A percentile compares a stretch with the other conserved stretches of the same genome.
These are phyloP conservation scores for Cataglyphis hispanica DNA, from an alignment of 1,140 invertebrate species.

Conservation along the genomic window DNA sequence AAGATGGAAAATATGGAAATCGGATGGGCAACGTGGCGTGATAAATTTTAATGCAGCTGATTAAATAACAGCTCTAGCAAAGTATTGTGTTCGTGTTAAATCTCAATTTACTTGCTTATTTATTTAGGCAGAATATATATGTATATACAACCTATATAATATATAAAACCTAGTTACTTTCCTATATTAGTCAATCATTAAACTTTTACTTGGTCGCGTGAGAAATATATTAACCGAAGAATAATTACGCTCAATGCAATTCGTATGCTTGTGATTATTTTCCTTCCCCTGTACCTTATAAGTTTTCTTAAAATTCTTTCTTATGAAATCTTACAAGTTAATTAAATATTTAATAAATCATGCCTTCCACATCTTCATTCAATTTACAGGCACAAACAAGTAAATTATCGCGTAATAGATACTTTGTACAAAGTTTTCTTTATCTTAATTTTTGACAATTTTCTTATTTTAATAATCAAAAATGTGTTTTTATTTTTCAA, in stretches of 20 bases:
- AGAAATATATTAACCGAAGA: constrained; percentile 37
- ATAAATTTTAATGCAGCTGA: constrained; percentile 34
- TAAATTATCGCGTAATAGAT: background rate
- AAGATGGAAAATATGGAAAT: constrained; percentile 38
- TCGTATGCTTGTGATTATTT: constrained; percentile 32
- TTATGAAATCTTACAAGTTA: background rate
- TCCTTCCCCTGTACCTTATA: background rate
- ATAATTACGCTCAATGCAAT: constrained; percentile 33
- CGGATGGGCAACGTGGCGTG: background rate
- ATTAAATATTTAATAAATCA: constrained; percentile 40
- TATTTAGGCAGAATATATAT: constrained; percentile 10
- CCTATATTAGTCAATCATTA: background rate
- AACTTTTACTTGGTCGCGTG: constrained; percentile 48
- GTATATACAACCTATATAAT: no score
- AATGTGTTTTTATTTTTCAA: background rate
- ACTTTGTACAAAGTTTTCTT: background rate
- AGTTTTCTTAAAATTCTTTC: background rate
- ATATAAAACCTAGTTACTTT: background rate
- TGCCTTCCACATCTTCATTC: background rate
- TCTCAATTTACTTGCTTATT: constrained; percentile 26
- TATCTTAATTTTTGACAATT: background rate
- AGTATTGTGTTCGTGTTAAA: background rate
- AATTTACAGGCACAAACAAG: background rate
- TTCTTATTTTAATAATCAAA: background rate
- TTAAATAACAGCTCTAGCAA: constrained; percentile 7